Evolutionary conservation across 2,113 vertebrate genomes (phyloP), one percentile per base, ranked within the genome.

Genomic region (Rousettus leschenaultii): DNA sequence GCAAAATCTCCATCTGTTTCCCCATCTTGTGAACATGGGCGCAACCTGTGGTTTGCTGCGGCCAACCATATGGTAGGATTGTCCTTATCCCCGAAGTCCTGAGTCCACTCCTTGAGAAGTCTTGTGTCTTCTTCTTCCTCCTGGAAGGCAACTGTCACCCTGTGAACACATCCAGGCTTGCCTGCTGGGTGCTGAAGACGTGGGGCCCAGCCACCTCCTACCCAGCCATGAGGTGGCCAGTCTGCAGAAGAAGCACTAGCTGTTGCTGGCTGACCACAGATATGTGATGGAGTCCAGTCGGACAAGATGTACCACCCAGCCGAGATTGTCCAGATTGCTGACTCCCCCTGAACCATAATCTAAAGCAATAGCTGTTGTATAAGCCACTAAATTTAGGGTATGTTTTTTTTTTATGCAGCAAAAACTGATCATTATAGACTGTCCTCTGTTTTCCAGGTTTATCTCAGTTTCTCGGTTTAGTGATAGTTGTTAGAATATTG

Each of bases 401-500:
- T n/a, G n/a, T n/a, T n/a, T n/a, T n/a, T n/a, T 65, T 59, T 70
- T 43, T 26, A 30, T 1, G 15, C 18, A 28, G n/a, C 48, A 55
- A 57, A 51, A 59, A 1, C 11, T 43, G 7, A 2, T 0, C 4
- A 0, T 7, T 7, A 59, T 0, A 12, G 3, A 4, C 3, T 2
- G 0, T 1, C 57, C 55, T 63, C 15, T 7, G 15, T 16, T 51
- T 7, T 24, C 43, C n/a, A 55, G 51, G 45, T 15, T 74, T 51
- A 14, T 22, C 24, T 18, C 3, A 45, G 53, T 7, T 28, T 9
- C 24, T 18, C 3, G 38, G 53, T 7, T 28, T 9, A 1, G 4
- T 4, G 10, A 3, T 26, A 5, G 48, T 0, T 14, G 53, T 35
- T 19, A 14, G 21, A 6, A 2, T 6, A 0, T 1, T 0, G 11